Evolutionary conservation across 2,888 invertebrate genomes (phyloP).

Genomic region (Pristionchus exspectatus): DNA sequence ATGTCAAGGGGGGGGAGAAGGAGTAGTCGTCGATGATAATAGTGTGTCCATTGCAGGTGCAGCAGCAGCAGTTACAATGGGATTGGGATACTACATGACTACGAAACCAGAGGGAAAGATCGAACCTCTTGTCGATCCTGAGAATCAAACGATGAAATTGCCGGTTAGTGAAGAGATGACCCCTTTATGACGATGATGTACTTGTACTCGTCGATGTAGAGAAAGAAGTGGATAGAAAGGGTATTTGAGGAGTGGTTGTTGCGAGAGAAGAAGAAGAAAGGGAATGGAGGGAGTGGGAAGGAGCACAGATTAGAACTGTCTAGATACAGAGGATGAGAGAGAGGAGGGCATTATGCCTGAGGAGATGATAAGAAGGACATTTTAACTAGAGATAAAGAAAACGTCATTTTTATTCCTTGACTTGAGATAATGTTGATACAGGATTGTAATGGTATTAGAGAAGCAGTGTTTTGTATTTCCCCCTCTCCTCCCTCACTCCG

Average conservation of each 20-base stretch:
- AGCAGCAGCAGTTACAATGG: slow-evolving; percentile 70
- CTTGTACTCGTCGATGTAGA: slow-evolving; percentile 37
- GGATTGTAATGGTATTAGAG: not conserved
- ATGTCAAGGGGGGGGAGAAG: not conserved
- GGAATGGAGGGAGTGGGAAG: not conserved
- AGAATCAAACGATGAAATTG: slow-evolving; percentile 69
- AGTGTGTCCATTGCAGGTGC: slow-evolving; percentile 58
- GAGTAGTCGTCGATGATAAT: not conserved
- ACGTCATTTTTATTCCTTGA: not conserved
- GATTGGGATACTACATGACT: slow-evolving; percentile 68
- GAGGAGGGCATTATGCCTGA: not conserved
- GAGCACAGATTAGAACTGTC: not conserved
- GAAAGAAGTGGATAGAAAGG: not conserved
- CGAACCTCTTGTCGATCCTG: slow-evolving; percentile 64
- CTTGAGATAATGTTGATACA: not conserved
- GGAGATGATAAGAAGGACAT: not conserved
- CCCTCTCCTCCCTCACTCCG: not conserved
- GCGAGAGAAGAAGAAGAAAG: not conserved
- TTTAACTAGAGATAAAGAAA: not conserved
- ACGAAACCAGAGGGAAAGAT: slow-evolving; percentile 65
- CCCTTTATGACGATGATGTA: not conserved
- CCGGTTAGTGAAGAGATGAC: slow-evolving; percentile 59
- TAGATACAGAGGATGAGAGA: not conserved
- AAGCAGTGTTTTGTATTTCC: not conserved
- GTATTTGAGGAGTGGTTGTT: slow-evolving; percentile 23